A percentile compares a stretch with the other conserved stretches of the same genome.
Evolutionary conservation across 2,888 invertebrate genomes (phyloP).

Genomic region (Phania funesta): DNA sequence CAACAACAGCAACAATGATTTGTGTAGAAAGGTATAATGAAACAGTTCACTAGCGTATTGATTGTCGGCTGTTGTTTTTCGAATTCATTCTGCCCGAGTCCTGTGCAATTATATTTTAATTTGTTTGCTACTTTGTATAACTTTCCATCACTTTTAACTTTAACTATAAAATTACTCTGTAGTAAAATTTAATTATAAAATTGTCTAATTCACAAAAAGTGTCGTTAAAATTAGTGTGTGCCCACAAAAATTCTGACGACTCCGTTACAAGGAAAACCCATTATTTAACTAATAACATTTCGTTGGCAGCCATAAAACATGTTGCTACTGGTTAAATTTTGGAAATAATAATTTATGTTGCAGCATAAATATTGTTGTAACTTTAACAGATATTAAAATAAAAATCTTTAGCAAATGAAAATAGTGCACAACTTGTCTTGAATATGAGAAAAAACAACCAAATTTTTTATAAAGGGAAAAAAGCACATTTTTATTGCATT

Average conservation of each 20-base stretch:
- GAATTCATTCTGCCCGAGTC: no score
- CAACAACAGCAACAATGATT: no score
- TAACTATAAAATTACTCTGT: not conserved
- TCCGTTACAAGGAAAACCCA: not conserved
- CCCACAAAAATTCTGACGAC: slow-evolving; percentile 3
- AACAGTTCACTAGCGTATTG: no score
- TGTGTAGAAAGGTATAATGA: no score
- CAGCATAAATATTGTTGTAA: slow-evolving; percentile 10
- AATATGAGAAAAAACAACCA: not conserved
- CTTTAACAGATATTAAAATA: slow-evolving; percentile 26
- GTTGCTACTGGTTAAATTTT: not conserved
- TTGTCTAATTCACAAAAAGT: not conserved
- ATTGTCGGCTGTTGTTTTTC: no score
- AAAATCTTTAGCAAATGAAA: slow-evolving; percentile 26
- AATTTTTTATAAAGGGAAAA: not conserved
- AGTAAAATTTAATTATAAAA: slow-evolving; percentile 1
- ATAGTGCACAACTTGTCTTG: not conserved
- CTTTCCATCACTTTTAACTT: not conserved
- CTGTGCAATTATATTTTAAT: no score
- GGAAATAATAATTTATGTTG: not conserved
- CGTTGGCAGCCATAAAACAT: slow-evolving; percentile 37
- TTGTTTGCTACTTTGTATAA: not conserved
- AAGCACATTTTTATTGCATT: not conserved
- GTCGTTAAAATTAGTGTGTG: not conserved
- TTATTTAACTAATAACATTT: slow-evolving; percentile 12